Evolutionary conservation across 30 jellyfish, hydroid and myxozoan species (phyloP), one percentile per base, ranked within the genome.

Genomic region (Cassiopea xamachana): DNA sequence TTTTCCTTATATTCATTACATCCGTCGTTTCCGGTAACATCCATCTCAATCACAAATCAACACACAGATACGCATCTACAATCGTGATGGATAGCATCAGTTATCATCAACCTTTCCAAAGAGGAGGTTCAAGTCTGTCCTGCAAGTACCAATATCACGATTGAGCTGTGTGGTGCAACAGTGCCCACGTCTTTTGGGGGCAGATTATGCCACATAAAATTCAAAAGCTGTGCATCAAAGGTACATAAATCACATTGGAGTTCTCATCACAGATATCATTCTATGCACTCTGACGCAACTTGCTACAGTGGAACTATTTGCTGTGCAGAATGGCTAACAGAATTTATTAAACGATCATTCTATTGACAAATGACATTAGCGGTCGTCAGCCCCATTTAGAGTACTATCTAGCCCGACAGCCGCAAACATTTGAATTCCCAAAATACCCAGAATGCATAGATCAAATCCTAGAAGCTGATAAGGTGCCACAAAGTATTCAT

Each of bases 241-340:
- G 64, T 55, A 3, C 64, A 27, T 55, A 55, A 55, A 55, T 55
- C 12, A 10, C 64, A 55, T 3, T 10, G 12, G 64, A 55, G 12
- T 6, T 55, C 12, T 55, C 64, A 6, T 55, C 64, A 55, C 51
- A 55, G 39, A 43, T 16, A 15, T 71, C 55, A 2, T 71, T 19
- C n/a, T 14, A 43, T 12, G 49, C n/a, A 18, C 55, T 27, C 10
- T 71, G 80, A 71, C 55, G 80, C 80, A 71, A 71, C 7, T 19
- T 39, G 80, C 55, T 71, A 71, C 80, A 71, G 39, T 71, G 80
- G 12, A 71, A 71, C 80, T 71, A 27, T 71, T 71, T 71, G 55
- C 80, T 18, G 50, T 71, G 80, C 16, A 3, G 64, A 6, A 71
- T 14, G 27, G 16, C 80, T 71, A 71, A 71, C 10, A 5, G 80